Conservation (phyloP, 2,113 vertebrate species). For the Synchiropus splendidus region DNA sequence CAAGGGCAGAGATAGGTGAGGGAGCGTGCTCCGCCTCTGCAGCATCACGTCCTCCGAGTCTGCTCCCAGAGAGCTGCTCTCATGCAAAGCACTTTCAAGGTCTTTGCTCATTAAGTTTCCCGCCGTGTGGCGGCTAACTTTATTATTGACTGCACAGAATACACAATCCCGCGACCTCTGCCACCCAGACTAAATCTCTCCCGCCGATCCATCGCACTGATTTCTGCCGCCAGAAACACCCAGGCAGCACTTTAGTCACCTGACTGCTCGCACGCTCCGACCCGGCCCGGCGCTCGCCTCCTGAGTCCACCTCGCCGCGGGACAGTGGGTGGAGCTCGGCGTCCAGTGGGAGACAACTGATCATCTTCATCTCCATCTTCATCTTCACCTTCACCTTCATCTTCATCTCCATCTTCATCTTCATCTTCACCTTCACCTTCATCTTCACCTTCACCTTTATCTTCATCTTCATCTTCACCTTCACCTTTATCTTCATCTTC, state of each 20-base stretch:
- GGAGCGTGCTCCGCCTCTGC: conserved; percentile 18
- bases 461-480: too few relatives aligned
- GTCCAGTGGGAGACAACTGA: too few relatives aligned
- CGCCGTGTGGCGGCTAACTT: conserved; percentile 94
- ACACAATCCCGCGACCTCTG: conserved; percentile 99
- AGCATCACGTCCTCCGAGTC: conserved; percentile 7
- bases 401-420: too few relatives aligned
- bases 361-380: too few relatives aligned
- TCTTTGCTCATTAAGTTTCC: conserved; percentile 99
- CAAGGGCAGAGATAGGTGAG: not conserved
- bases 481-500: too few relatives aligned
- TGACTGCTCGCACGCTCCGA: conserved; percentile 45
- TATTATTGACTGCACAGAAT: conserved; percentile 99
- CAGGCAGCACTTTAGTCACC: conserved; percentile 69
- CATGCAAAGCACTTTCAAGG: conserved; percentile 96
- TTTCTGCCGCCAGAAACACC: conserved; percentile 59
- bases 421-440: too few relatives aligned
- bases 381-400: too few relatives aligned
- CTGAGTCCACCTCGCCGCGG: not conserved
- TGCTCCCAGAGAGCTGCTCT: conserved; percentile 61
- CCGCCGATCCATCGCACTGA: conserved; percentile 74
- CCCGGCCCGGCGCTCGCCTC: not conserved
- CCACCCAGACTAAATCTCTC: conserved; percentile 95
- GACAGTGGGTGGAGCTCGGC: not conserved
- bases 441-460: too few relatives aligned